These are phyloP conservation scores for Threskiornis aethiopicus DNA, from an alignment of 2,797 vertebrate species.

Conservation along the genomic window DNA sequence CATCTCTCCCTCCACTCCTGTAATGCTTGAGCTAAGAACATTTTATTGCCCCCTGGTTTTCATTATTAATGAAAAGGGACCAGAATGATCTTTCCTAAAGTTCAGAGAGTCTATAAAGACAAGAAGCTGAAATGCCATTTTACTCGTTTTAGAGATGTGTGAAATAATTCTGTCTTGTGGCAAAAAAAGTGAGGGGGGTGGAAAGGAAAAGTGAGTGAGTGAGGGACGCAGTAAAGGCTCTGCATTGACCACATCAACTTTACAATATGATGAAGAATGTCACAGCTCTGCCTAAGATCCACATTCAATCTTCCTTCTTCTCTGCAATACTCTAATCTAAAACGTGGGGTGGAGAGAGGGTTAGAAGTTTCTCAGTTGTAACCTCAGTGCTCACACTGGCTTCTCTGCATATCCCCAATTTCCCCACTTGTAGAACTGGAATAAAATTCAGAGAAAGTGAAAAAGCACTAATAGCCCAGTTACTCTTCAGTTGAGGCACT, in stretches of 20 bases:
- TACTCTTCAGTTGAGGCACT: not conserved
- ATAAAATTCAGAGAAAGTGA: not conserved
- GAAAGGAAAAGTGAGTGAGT: not conserved
- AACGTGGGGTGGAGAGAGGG: not conserved
- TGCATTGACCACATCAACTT: slow-evolving; percentile 14
- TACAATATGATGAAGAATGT: slow-evolving; percentile 4
- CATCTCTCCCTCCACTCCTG: slow-evolving; percentile 12
- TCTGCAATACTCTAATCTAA: not conserved
- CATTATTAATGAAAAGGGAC: slow-evolving; percentile 88
- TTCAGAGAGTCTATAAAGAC: slow-evolving; percentile 87
- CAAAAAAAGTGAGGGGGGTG: slow-evolving; percentile 54
- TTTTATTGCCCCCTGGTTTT: slow-evolving; percentile 85
- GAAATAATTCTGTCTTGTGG: slow-evolving; percentile 81
- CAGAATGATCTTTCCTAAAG: slow-evolving; percentile 85
- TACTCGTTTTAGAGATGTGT: slow-evolving; percentile 81
- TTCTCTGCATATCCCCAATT: not conserved
- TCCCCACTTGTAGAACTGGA: not conserved
- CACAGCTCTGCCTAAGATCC: slow-evolving; percentile 15
- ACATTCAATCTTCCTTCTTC: not conserved
- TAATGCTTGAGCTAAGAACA: slow-evolving; percentile 69
- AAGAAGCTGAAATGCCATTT: slow-evolving; percentile 84
- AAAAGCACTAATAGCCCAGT: not conserved
- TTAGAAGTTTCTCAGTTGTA: not conserved
- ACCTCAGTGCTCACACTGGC: not conserved
- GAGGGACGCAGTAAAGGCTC: not conserved